Base-by-base conservation (phyloP, 2,888 invertebrate species). In the Pseudococcus jackbeardsleyi region DNA sequence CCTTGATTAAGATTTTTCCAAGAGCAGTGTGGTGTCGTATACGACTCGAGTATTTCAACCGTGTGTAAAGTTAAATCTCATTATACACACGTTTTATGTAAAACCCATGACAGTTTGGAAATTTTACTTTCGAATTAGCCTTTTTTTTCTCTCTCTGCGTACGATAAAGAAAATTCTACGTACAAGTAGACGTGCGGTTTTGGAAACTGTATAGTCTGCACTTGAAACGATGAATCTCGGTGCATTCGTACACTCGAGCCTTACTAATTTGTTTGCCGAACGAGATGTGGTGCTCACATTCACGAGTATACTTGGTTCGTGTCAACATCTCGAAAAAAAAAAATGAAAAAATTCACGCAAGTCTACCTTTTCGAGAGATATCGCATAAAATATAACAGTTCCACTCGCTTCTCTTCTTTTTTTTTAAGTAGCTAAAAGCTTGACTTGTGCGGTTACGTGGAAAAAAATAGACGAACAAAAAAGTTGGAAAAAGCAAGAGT, bases 271-370 rank as follows among this genome's bases (percentile, higher is more conserved):
- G 79, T 42, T 79, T 42, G 22, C 42, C 79, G 42, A 79, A 42
- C n/a, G 79, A 79, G 42, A 79, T 79, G 26, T 33, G 26, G 42
- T 19, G n/a, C 79, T 79, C 79, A n/a, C 42, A 19, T 42, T 19
- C 19, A 79, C 42, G n/a, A 42, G 79, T 79, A 79, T 22, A 79
- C 79, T 79, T 42, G n/a, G 42, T 79, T 79, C 79, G 79, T 79
- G 79, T 79, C 79, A 79, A 79, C 79, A 79, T 79, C 42, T 39
- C 42, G n/a, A 79, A 79, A 79, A 79, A 77, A 77, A 79, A 79
- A 79, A 79, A 79, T 79, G 79, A n/a, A 79, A 79, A 79, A 79
- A 79, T 79, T 79, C 79, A 79, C 79, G 79, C 79, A 46, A 79
- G 79, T 42, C 79, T 79, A 79, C 79, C 72, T 79, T 79, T 79